These are phyloP conservation scores for Microcebus griseorufus DNA, from an alignment of 2,113 vertebrate genomes.

Conservation along the genomic window DNA sequence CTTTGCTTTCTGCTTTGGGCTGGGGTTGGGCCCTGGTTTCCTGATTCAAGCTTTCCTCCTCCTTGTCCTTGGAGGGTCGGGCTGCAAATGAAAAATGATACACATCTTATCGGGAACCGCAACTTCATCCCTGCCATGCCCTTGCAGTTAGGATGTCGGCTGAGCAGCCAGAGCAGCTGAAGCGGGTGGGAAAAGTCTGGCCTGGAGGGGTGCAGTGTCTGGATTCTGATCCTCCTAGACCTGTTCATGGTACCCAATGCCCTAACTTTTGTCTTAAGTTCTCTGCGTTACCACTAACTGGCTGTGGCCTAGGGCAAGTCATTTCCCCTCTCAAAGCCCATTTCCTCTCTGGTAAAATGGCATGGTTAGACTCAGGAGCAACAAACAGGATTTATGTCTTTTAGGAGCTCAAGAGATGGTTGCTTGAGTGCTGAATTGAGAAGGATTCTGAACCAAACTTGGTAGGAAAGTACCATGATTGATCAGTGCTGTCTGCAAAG, in stretches of 20 bases:
- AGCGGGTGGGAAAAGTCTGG: not conserved
- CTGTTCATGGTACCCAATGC: not conserved
- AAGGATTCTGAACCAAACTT: not conserved
- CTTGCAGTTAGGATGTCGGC: not conserved
- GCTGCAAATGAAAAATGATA: constrained; percentile 61
- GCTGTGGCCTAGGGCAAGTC: not conserved
- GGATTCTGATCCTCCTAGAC: not conserved
- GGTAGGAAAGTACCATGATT: not conserved
- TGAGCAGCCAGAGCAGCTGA: not conserved
- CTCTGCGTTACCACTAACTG: not conserved
- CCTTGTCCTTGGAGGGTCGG: constrained; percentile 44
- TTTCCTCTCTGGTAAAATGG: not conserved
- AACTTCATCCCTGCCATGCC: not conserved
- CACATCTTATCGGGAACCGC: not conserved
- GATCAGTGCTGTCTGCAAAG: not conserved
- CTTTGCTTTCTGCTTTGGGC: constrained; percentile 49
- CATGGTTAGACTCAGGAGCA: not conserved
- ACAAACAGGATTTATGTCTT: not conserved
- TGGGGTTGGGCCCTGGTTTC: constrained; percentile 45
- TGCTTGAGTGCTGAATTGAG: not conserved
- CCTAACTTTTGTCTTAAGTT: not conserved
- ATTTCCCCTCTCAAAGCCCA: not conserved
- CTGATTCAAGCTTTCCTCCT: constrained; percentile 62
- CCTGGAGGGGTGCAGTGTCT: not conserved
- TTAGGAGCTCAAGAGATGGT: not conserved